Percentiles rank a stretch among this genome's conserved stretches.
phyloP scores from a whole-genome alignment of 2,888 invertebrate genomes.

The Drosophila mercatorum region DNA sequence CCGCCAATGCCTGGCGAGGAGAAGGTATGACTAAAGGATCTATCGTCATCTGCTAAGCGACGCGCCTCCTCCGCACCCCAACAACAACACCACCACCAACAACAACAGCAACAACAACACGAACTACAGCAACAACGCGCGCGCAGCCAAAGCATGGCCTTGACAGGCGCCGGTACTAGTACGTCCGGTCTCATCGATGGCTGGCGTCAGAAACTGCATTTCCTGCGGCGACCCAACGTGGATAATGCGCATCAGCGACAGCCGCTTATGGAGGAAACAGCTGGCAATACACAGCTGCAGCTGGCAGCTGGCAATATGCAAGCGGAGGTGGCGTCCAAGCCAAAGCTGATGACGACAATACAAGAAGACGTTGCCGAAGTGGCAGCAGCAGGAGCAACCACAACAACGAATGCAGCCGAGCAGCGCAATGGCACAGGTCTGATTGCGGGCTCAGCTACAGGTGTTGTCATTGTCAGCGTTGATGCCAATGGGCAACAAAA shows the following conservation, averaged over 20 bases:
- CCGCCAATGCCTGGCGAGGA: conserved; percentile 90
- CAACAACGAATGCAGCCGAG: conserved; percentile 34
- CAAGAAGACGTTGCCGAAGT: conserved; percentile 60
- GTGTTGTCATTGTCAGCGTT: conserved; percentile 72
- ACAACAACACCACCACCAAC: conserved; percentile 45
- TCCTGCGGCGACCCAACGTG: conserved; percentile 81
- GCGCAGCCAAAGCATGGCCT: conserved; percentile 62
- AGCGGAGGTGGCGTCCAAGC: conserved; percentile 15
- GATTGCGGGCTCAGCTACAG: conserved; percentile 19
- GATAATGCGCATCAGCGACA: conserved; percentile 81
- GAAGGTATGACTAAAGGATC: conserved; percentile 91
- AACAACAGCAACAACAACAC: conserved; percentile 49
- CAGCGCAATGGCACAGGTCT: conserved; percentile 42
- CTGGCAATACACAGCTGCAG: conserved; percentile 43
- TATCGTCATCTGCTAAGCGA: conserved; percentile 80
- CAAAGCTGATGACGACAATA: conserved; percentile 65
- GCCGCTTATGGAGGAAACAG: conserved; percentile 82
- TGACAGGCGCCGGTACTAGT: conserved; percentile 29
- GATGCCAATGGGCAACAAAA: conserved; percentile 65
- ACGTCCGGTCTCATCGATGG: conserved; percentile 62
- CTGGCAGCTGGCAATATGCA: conserved; percentile 35
- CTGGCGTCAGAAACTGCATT: conserved; percentile 74
- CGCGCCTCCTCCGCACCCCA: conserved; percentile 81
- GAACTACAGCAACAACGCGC: conserved; percentile 41
- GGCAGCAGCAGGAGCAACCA: conserved; percentile 25